Percentiles rank a stretch among this genome's conserved stretches.
Evolutionary conservation across 2,888 invertebrate genomes (phyloP).

Genomic region (Melanargia galathea): DNA sequence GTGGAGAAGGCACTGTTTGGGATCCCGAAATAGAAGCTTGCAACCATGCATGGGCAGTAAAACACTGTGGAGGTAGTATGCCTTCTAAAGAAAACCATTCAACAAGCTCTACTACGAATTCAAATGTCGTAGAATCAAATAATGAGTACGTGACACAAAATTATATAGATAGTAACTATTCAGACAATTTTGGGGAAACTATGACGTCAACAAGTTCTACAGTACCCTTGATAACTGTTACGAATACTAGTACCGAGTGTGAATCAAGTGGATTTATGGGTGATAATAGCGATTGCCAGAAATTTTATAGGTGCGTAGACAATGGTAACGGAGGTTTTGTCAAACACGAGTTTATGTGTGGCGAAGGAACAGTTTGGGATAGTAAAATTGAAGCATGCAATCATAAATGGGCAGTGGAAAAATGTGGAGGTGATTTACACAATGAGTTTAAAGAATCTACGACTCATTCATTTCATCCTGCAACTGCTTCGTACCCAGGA

Average conservation of each 20-base stretch:
- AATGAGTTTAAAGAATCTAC: conserved; percentile 38
- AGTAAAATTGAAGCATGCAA: conserved; percentile 81
- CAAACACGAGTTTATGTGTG: conserved; percentile 84
- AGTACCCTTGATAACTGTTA: not conserved
- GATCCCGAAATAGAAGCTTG: conserved; percentile 81
- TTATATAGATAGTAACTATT: conserved; percentile 30
- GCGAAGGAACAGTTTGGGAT: conserved; percentile 87
- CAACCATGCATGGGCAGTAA: conserved; percentile 75
- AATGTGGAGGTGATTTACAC: conserved; percentile 46
- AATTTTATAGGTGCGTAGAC: conserved; percentile 87
- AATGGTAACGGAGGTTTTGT: conserved; percentile 72
- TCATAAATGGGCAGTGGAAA: conserved; percentile 45
- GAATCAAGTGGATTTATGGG: conserved; percentile 85
- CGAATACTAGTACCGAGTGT: conserved; percentile 54
- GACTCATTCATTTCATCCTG: conserved; percentile 37
- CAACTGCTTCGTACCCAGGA: conserved; percentile 27
- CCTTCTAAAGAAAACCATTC: conserved; percentile 25
- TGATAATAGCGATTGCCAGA: conserved; percentile 86
- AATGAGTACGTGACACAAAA: conserved; percentile 20
- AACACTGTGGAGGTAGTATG: conserved; percentile 37
- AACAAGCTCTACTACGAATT: conserved; percentile 23
- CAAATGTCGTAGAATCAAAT: conserved; percentile 13
- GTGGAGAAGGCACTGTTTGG: conserved; percentile 86
- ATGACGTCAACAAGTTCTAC: conserved; percentile 21
- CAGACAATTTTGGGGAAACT: conserved; percentile 26